Evolutionary conservation across 2,797 vertebrate genomes (phyloP).

Genomic region (Calcarius lapponicus): DNA sequence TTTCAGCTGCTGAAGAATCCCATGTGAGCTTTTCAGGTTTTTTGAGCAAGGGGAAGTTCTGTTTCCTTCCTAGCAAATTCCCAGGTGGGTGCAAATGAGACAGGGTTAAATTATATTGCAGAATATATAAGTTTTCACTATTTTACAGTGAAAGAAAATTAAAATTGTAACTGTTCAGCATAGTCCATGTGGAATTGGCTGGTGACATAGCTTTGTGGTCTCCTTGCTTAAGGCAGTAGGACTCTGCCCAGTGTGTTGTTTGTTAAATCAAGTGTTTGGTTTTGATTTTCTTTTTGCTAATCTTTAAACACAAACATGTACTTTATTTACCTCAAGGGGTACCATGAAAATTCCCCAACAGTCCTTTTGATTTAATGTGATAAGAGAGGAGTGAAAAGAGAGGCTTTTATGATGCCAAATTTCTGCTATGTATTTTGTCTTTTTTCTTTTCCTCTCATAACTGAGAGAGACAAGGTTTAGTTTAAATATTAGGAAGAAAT

Average conservation of each 20-base stretch:
- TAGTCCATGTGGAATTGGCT: accelerated
- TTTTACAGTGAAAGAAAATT: background rate
- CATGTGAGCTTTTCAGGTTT: background rate
- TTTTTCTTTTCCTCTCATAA: background rate
- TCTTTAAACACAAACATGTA: background rate
- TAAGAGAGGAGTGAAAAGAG: background rate
- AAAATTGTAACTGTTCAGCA: background rate
- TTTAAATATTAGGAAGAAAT: background rate
- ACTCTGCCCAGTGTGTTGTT: accelerated
- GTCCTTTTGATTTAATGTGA: background rate
- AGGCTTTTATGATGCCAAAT: background rate
- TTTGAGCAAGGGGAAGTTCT: background rate
- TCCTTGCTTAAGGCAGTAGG: background rate
- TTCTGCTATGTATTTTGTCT: background rate
- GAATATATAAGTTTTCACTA: background rate
- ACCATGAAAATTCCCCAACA: background rate
- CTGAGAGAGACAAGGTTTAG: background rate
- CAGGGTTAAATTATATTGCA: background rate
- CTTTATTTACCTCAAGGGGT: background rate
- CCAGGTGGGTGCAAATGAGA: background rate
- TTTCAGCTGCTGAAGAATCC: background rate
- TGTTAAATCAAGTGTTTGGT: background rate
- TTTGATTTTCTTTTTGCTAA: background rate
- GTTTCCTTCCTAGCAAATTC: background rate
- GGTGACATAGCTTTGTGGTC: background rate